Base-by-base conservation (phyloP, 2,113 vertebrate species). In the Sciurus niger region DNA sequence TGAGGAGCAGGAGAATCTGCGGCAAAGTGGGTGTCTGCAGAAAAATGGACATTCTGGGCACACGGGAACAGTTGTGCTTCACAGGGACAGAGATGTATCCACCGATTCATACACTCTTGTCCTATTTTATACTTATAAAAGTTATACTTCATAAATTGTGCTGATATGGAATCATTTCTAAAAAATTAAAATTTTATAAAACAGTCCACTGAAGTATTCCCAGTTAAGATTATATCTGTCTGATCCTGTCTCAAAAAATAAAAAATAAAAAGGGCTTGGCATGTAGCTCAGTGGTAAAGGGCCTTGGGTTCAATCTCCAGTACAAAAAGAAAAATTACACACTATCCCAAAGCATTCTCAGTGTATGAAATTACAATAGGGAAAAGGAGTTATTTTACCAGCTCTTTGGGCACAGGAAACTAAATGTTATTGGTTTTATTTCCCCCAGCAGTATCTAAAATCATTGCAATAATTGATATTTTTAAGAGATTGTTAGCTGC, bases 151-250 rank as follows among this genome's bases (percentile, higher is more conserved):
- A 40, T 89, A 63, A 67, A 48, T 73, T 92, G 72, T 46, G 24
- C 25, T n/a, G 34, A 82, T 53, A 8, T 53, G 6, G 24, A 84
- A 48, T 90, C 14, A 30, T 43, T 86, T 43, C 78, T 48, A 83
- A 87, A 96, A 93, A 91, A 83, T 86, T 65, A 58, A 73, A 83
- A 68, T 79, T 20, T 93, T 84, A 30, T 5, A 82, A 90, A 94
- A 84, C 53, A 88, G 76, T 73, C 30, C 40, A 53, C 8, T 76
- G 34, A 91, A 55, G 9, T 86, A 24, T 95, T 93, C 87, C 87
- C 93, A 92, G 13, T 83, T 94, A 67, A 89, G 24, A 12, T 37
- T 78, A 34, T 12, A 53, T 13, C 9, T 63, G 60, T 63, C 60
- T 63, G 60, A 4, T 9, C 3, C 60, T 63, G 25, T 63, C 24